phyloP scores from a whole-genome alignment of 2,113 vertebrate species.

The Paedocypris sp. region DNA sequence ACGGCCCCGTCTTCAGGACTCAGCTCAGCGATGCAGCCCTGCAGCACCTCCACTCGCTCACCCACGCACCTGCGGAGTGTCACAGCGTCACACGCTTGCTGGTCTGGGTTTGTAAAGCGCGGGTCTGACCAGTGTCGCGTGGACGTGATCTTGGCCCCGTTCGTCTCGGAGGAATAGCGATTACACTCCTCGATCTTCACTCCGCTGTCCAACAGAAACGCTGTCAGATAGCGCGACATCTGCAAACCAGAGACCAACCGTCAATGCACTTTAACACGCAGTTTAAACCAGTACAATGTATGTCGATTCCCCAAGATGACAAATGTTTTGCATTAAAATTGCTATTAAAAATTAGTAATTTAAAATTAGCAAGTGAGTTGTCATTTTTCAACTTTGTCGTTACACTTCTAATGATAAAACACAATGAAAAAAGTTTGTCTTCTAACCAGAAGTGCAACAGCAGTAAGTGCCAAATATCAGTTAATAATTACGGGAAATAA shows the following conservation, averaged over 20 bases:
- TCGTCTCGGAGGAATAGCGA: constrained; percentile 83
- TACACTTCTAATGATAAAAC: no score
- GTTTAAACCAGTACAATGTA: background rate
- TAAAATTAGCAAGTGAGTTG: no score
- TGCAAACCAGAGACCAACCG: constrained; percentile 35
- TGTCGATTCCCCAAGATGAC: no score
- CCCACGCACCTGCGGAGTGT: constrained; percentile 64
- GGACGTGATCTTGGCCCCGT: constrained; percentile 81
- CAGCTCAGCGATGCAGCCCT: constrained; percentile 81
- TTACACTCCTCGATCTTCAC: constrained; percentile 76
- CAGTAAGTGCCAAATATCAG: no score
- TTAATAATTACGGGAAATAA: no score
- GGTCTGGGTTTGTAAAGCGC: no score
- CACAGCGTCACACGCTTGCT: background rate
- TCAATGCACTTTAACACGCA: background rate
- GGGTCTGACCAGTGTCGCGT: constrained; percentile 72
- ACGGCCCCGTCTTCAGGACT: constrained; percentile 70
- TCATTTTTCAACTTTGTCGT: no score
- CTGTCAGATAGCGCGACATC: constrained; percentile 79
- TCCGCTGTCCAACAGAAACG: constrained; percentile 80
- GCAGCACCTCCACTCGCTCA: constrained; percentile 73
- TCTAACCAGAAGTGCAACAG: no score
- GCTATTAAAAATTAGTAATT: no score
- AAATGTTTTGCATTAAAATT: no score
- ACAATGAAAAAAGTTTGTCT: no score